Evolutionary conservation across 1,140 invertebrate genomes (phyloP).

Genomic region (Mactra quadrangularis): DNA sequence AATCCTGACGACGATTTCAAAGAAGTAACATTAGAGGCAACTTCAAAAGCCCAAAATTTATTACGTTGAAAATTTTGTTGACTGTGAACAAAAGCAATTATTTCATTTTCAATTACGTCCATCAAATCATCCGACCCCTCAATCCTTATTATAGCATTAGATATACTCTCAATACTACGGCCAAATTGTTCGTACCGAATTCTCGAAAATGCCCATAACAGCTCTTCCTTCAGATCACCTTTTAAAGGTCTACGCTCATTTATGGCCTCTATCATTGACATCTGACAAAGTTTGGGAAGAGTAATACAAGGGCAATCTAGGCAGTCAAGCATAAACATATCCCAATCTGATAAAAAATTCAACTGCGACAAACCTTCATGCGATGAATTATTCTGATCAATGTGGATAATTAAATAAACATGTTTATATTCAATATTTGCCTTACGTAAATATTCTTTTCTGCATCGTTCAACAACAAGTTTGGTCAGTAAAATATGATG

Average conservation of each 20-base stretch:
- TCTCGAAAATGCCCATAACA: conserved; percentile 71
- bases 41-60: conserved; percentile 18
- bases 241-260: conserved; percentile 57
- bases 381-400: conserved; percentile 30
- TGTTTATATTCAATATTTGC: conserved; percentile 18
- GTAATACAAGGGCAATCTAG: conserved; percentile 48
- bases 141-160: conserved; percentile 44
- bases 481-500: conserved; percentile 67
- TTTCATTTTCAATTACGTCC: conserved; percentile 53
- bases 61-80: not conserved
- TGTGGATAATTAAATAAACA: conserved; percentile 65
- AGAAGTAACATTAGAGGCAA: conserved; percentile 16
- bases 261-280: conserved; percentile 49
- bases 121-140: conserved; percentile 49
- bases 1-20: conserved; percentile 10
- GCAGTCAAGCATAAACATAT: conserved; percentile 64
- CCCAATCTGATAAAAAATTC: conserved; percentile 68
- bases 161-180: conserved; percentile 57
- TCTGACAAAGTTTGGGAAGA: conserved; percentile 39
- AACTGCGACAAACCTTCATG: conserved; percentile 46
- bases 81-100: conserved; percentile 6
- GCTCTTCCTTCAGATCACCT: conserved; percentile 40
- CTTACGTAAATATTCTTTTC: not conserved
- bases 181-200: conserved; percentile 60
- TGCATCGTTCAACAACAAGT: conserved; percentile 61